Base-by-base conservation (phyloP, 2,888 invertebrate genomes). In the Dinocampus coccinellae region DNA sequence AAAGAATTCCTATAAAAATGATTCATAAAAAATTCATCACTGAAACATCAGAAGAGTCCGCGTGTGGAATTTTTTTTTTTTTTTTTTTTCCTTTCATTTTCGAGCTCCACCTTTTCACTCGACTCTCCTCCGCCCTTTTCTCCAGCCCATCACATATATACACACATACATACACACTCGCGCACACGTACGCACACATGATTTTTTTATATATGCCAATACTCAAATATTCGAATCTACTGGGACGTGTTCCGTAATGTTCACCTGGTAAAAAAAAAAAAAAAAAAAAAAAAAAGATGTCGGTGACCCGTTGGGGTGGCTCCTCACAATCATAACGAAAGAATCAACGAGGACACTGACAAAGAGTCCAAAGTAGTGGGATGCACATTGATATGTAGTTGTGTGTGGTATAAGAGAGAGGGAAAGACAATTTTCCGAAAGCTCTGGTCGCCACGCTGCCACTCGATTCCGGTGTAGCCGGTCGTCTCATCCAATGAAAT, bases 361-460 rank as follows among this genome's bases (percentile, higher is more conserved):
- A 9, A 16, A 47, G 47, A 47, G 47, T 47, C 26, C 22, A 33
- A 16, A 16, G 16, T 16, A 47, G 16, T 20, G 16, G 16, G 16
- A 47, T 9, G 16, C 47, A 47, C 16, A 16, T 16, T 47, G 7
- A n/a, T 16, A n/a, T 39, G 16, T 16, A 16, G 47, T 4, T 20
- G 47, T 73, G n/a, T 72, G 29, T 29, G 7, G 29, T 29, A 68
- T 52, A 33, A 29, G 62, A 26, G 64, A 64, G 75, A 73, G 73
- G 78, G 78, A 79, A 76, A 83, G 82, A 79, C 84, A 82, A 84
- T 82, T 84, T 85, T 84, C 84, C 84, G 83, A 86, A 86, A 86
- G 83, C 80, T 83, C 81, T 34, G 24, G 47, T 47, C 47, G 20
- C 47, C 47, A 47, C 61, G 60, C 75, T 80, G 78, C 81, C 82